Percentiles rank a stretch among this genome's conserved stretches.
These are phyloP conservation scores for Nesoenas mayeri DNA, from an alignment of 2,113 vertebrate genomes.

Conservation along the genomic window DNA sequence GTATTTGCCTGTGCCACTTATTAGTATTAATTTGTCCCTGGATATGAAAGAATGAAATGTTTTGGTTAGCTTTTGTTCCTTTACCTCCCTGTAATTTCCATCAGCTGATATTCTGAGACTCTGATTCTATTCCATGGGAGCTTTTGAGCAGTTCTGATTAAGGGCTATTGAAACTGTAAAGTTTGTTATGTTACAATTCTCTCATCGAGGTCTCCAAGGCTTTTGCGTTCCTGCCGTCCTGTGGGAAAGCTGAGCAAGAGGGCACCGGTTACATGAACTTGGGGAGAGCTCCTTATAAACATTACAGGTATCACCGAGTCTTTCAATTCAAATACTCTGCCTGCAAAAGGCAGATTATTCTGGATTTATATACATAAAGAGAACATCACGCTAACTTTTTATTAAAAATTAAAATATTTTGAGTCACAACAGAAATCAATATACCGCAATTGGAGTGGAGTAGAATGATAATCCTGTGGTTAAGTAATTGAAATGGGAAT, in stretches of 20 bases:
- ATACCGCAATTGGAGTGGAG: constrained; percentile 53
- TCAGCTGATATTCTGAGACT: background rate
- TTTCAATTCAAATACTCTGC: background rate
- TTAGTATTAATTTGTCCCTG: background rate
- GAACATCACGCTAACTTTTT: constrained; percentile 42
- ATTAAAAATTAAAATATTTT: constrained; percentile 66
- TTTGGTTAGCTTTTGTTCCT: background rate
- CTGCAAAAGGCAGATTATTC: constrained; percentile 34
- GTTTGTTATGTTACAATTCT: constrained; percentile 1
- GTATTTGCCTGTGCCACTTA: background rate
- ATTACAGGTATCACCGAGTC: background rate
- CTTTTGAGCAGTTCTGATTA: background rate
- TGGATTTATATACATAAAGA: constrained; percentile 34
- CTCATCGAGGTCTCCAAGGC: background rate
- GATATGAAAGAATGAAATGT: background rate
- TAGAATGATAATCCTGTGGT: constrained; percentile 58
- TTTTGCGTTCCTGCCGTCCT: background rate
- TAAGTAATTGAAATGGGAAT: constrained; percentile 67
- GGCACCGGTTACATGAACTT: background rate
- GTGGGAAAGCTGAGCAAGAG: background rate
- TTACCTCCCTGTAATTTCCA: background rate
- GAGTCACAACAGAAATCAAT: constrained; percentile 67
- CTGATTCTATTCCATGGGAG: background rate
- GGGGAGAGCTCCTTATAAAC: background rate
- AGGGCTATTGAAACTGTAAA: constrained; percentile 12